A percentile compares a stretch with the other conserved stretches of the same genome.
These are phyloP conservation scores for Zhuqinia jingwanae DNA, from an alignment of 2,888 invertebrate species.

Conservation along the genomic window DNA sequence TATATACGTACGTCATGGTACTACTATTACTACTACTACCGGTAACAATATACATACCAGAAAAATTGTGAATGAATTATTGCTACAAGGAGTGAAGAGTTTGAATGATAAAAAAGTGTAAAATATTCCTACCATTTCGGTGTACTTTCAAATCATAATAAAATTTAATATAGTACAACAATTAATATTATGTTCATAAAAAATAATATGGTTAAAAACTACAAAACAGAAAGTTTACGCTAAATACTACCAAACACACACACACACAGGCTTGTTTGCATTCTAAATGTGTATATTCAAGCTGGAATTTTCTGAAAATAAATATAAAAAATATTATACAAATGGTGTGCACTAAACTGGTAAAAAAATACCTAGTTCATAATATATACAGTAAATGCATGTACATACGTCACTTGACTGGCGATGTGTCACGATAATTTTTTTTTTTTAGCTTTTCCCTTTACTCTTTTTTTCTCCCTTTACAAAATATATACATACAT, in stretches of 20 bases:
- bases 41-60: too few species aligned
- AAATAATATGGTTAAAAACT: too few species aligned
- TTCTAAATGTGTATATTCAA: too few species aligned
- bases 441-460: slow-evolving; percentile 22
- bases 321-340: too few species aligned
- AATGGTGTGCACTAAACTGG: too few species aligned
- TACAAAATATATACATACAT: slow-evolving; percentile 28
- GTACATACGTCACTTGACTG: slow-evolving; percentile 16
- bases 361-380: not conserved
- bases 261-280: too few species aligned
- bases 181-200: not conserved
- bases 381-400: too few species aligned
- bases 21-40: too few species aligned
- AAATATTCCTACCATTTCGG: not conserved
- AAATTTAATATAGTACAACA: not conserved
- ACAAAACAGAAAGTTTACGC: too few species aligned
- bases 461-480: not conserved
- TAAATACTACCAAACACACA: too few species aligned
- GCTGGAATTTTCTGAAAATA: too few species aligned
- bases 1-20: not conserved
- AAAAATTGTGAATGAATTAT: not conserved
- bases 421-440: slow-evolving; percentile 45
- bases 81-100: not conserved
- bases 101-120: not conserved
- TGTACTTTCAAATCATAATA: too few species aligned